Percentiles rank a stretch among this genome's conserved stretches.
Conservation (phyloP, 2,797 vertebrate genomes). For the Labroides dimidiatus region DNA sequence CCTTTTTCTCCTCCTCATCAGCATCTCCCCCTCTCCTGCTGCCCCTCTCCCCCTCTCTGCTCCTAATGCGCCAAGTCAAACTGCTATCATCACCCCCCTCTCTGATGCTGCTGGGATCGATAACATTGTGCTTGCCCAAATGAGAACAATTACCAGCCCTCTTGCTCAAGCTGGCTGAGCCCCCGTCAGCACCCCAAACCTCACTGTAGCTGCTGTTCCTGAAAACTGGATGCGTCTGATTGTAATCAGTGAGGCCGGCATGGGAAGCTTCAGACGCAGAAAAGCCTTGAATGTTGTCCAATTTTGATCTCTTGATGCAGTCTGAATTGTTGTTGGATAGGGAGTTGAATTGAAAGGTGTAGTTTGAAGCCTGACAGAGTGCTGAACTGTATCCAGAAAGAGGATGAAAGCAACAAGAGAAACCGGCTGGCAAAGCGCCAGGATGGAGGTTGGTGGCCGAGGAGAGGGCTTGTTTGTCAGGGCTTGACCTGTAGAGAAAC, state of each 20-base stretch:
- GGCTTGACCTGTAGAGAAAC: slow-evolving; percentile 12
- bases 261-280: slow-evolving; percentile 11
- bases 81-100: slow-evolving; percentile 64
- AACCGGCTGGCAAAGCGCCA: slow-evolving; percentile 42
- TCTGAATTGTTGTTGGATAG: slow-evolving; percentile 12
- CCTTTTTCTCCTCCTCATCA: slow-evolving; percentile 26
- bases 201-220: slow-evolving; percentile 12
- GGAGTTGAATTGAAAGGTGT: slow-evolving; percentile 1
- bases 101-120: slow-evolving; percentile 67
- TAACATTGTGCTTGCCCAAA: slow-evolving; percentile 75
- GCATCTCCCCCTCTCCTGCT: slow-evolving; percentile 14
- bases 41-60: slow-evolving; percentile 29
- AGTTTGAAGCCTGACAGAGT: slow-evolving; percentile 16
- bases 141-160: slow-evolving; percentile 67
- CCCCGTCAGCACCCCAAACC: slow-evolving; percentile 42
- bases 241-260: slow-evolving; percentile 23
- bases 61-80: slow-evolving; percentile 52
- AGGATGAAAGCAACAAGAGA: slow-evolving; percentile 42
- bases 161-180: slow-evolving; percentile 50
- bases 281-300: slow-evolving; percentile 26
- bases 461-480: slow-evolving; percentile 11
- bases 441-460: slow-evolving; percentile 37
- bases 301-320: slow-evolving; percentile 13
- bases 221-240: slow-evolving; percentile 39
- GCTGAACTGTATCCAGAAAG: slow-evolving; percentile 57